Conservation (phyloP, 2,797 vertebrate species). For the Petrocephalus schoutedeni region DNA sequence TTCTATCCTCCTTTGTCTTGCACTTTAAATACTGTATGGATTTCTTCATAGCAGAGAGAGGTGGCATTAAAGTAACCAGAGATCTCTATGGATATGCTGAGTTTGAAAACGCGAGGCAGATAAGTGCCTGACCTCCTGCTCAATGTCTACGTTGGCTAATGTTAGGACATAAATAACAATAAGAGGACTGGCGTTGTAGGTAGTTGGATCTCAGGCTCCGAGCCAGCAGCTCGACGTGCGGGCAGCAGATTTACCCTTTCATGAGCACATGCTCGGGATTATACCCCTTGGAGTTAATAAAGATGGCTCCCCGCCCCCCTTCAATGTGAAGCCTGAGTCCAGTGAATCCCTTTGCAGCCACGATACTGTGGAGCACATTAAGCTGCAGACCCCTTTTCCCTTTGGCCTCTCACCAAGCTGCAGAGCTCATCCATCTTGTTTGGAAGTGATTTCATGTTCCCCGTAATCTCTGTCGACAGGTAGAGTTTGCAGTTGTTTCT, state of each 20-base stretch:
- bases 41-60: neutral
- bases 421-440: neutral
- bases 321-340: neutral
- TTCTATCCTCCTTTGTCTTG: neutral
- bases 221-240: neutral
- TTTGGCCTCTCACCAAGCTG: neutral
- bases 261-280: neutral
- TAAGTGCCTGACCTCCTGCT: neutral
- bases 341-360: neutral
- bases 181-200: neutral
- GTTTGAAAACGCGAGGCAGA: neutral
- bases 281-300: constrained; percentile 1
- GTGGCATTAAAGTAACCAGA: neutral
- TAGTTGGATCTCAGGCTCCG: neutral
- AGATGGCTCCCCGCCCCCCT: neutral
- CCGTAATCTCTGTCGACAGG: neutral
- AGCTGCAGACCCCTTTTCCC: neutral
- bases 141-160: neutral
- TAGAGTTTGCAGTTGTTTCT: neutral
- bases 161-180: neutral
- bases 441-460: constrained; percentile 3
- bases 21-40: neutral
- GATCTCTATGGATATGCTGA: neutral
- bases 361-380: neutral
- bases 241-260: neutral